A percentile compares a stretch with the other conserved stretches of the same genome.
Conservation (phyloP, 2,113 vertebrate genomes). For the Rousettus leschenaultii region DNA sequence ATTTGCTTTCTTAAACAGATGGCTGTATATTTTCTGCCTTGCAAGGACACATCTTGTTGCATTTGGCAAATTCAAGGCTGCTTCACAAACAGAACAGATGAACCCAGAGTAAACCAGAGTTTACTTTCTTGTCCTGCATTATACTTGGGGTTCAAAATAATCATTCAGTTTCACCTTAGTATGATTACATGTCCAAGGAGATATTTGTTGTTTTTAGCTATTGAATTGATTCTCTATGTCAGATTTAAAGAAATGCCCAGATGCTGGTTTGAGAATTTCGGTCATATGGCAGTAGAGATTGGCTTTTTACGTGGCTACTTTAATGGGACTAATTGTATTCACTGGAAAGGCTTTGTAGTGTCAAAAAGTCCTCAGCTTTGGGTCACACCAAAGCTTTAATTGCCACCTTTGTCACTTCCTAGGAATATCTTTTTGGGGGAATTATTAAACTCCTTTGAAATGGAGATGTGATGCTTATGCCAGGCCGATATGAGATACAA, state of each 20-base stretch:
- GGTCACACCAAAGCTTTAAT: neutral
- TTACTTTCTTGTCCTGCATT: neutral
- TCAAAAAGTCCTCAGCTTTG: neutral
- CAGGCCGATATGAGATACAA: neutral
- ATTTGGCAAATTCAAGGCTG: slow-evolving; percentile 24
- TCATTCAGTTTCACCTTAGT: neutral
- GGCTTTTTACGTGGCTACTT: neutral
- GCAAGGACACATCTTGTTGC: neutral
- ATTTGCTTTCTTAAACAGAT: neutral
- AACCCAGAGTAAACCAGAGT: neutral
- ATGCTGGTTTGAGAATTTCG: neutral
- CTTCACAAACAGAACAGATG: neutral
- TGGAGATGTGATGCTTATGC: neutral
- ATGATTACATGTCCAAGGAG: neutral
- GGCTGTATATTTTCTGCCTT: neutral
- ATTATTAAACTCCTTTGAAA: slow-evolving; percentile 20
- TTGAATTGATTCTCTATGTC: neutral
- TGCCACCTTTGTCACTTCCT: neutral
- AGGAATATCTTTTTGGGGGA: neutral
- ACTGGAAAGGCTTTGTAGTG: neutral
- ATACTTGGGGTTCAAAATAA: neutral
- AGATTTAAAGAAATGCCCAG: neutral
- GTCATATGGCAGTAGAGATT: neutral
- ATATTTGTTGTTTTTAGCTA: neutral
- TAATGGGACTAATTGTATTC: neutral